phyloP scores from a whole-genome alignment of 2,888 invertebrate genomes.

The Orthosia gothica region DNA sequence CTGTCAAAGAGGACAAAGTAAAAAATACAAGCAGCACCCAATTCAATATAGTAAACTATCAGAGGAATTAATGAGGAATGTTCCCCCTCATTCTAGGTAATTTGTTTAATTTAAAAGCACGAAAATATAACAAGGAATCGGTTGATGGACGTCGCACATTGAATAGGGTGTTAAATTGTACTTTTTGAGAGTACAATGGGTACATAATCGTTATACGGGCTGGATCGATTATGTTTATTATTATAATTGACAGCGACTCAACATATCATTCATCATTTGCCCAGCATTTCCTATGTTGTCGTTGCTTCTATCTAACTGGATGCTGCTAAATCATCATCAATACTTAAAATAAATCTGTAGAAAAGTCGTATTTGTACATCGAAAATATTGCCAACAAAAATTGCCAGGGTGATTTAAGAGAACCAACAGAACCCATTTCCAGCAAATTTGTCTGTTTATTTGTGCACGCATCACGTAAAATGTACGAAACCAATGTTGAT shows the following conservation, averaged over 20 bases:
- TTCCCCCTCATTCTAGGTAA: slow-evolving; percentile 71
- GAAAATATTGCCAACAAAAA: too few relatives aligned
- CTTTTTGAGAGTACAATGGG: slow-evolving; percentile 41
- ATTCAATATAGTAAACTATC: slow-evolving; percentile 62
- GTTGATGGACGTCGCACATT: slow-evolving; percentile 20
- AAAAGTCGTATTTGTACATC: too few relatives aligned
- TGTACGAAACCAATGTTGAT: too few relatives aligned
- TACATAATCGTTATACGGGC: slow-evolving; percentile 59
- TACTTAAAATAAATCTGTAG: too few relatives aligned
- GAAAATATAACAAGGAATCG: slow-evolving; percentile 71
- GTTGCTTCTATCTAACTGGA: neutral
- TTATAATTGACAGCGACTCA: slow-evolving; percentile 40
- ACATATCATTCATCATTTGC: slow-evolving; percentile 6
- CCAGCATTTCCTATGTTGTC: neutral
- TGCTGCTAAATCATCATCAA: too few relatives aligned
- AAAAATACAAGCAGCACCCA: slow-evolving; percentile 13
- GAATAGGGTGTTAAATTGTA: slow-evolving; percentile 46
- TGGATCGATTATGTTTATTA: slow-evolving; percentile 38
- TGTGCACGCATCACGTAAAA: too few relatives aligned
- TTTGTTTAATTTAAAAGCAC: slow-evolving; percentile 81
- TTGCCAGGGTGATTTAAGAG: too few relatives aligned
- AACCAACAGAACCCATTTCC: too few relatives aligned
- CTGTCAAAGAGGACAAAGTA: neutral
- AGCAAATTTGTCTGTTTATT: too few relatives aligned
- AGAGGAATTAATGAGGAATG: slow-evolving; percentile 70